Conservation (phyloP, 2,888 invertebrate genomes). For the Acutogordius australiensis region DNA sequence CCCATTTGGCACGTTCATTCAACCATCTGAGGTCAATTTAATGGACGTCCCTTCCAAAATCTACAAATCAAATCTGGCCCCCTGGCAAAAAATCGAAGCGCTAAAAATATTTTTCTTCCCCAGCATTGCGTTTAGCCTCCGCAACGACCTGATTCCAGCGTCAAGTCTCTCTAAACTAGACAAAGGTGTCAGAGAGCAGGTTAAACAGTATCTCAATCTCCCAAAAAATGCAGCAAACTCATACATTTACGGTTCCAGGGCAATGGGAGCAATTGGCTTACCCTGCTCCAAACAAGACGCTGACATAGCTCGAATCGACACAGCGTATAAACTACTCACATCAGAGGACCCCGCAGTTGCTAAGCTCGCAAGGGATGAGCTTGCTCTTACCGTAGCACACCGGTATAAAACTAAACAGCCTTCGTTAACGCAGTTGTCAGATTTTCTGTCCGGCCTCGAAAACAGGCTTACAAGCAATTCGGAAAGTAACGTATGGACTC, state of each 20-base stretch:
- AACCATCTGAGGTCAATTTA: no score
- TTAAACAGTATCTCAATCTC: constrained; percentile 14
- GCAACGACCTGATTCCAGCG: constrained; percentile 11
- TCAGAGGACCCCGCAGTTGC: no score
- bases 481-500: no score
- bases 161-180: constrained; percentile 13
- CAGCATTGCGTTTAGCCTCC: constrained; percentile 5
- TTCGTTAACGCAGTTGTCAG: no score
- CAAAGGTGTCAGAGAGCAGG: background rate
- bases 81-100: constrained; percentile 17
- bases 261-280: constrained; percentile 13
- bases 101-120: constrained; percentile 16
- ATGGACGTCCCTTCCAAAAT: constrained; percentile 13
- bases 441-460: no score
- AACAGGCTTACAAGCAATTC: no score
- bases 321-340: background rate
- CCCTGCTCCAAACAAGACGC: constrained; percentile 14
- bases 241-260: constrained; percentile 15
- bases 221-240: constrained; percentile 14
- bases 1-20: no score
- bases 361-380: no score
- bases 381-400: no score
- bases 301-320: constrained; percentile 14
- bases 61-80: constrained; percentile 15
- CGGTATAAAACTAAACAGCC: no score